Conservation (phyloP, 2,797 vertebrate genomes). For the Podarcis lilfordi region DNA sequence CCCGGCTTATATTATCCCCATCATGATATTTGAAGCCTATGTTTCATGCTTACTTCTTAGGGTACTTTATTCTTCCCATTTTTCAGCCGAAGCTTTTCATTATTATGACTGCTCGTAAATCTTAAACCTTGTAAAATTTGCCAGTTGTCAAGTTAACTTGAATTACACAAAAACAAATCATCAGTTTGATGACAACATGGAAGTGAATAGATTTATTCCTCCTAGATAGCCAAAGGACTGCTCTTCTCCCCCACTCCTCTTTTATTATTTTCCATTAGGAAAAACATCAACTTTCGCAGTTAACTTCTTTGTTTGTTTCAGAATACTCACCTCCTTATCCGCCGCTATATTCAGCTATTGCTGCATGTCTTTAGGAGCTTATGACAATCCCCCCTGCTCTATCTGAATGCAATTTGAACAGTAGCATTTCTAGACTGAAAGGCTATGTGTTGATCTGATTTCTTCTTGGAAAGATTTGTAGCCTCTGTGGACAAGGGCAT, state of each 20-base stretch:
- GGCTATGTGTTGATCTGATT: conserved; percentile 6
- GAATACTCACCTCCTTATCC: not conserved
- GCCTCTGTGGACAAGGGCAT: not conserved
- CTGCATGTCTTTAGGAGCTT: not conserved
- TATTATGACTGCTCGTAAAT: conserved; percentile 14
- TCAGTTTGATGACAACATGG: not conserved
- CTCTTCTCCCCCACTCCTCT: not conserved
- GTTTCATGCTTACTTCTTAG: not conserved
- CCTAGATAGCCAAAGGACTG: not conserved
- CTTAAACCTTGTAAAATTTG: conserved; percentile 22
- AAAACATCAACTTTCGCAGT: not conserved
- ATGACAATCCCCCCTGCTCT: not conserved
- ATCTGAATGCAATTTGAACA: conserved; percentile 22
- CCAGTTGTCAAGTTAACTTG: not conserved
- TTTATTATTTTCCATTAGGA: not conserved
- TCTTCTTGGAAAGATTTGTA: not conserved
- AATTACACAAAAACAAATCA: conserved; percentile 10
- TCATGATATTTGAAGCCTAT: not conserved
- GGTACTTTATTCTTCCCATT: not conserved
- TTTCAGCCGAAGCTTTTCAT: fast-evolving
- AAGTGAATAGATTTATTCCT: not conserved
- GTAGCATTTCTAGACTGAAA: not conserved
- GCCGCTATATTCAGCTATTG: not conserved
- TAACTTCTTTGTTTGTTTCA: not conserved
- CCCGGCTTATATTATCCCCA: not conserved